Conservation (phyloP, 2,888 invertebrate species). For the Drosophila multiciliata region DNA sequence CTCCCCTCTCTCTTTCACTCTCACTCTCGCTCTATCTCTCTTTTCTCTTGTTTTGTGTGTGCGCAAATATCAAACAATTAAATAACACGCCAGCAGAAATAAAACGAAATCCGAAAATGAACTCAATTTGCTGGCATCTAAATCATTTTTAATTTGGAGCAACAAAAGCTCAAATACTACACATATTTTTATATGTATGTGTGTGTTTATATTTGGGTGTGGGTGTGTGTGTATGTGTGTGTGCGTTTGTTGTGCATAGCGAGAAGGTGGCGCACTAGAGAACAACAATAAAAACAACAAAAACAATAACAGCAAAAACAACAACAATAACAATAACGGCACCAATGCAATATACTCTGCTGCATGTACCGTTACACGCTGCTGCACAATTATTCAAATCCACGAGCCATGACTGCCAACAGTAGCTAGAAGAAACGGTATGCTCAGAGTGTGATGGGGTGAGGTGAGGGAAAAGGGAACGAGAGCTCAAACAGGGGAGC, state of each 20-base stretch:
- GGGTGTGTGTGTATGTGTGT: slow-evolving; percentile 7
- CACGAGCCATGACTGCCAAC: slow-evolving; percentile 69
- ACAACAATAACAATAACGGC: slow-evolving; percentile 8
- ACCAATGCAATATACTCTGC: slow-evolving; percentile 62
- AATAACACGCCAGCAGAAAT: slow-evolving; percentile 62
- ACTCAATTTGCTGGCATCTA: slow-evolving; percentile 78
- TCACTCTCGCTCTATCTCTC: slow-evolving; percentile 5
- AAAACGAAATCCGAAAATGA: slow-evolving; percentile 61
- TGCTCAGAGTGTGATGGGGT: not conserved
- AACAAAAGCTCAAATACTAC: slow-evolving; percentile 46
- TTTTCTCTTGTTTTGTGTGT: slow-evolving; percentile 23
- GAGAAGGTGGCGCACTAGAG: slow-evolving; percentile 16
- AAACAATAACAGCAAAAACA: slow-evolving; percentile 7
- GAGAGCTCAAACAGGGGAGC: not conserved
- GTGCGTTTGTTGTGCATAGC: slow-evolving; percentile 16
- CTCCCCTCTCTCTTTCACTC: not conserved
- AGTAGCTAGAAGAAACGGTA: slow-evolving; percentile 10
- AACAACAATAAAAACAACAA: slow-evolving; percentile 1
- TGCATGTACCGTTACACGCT: slow-evolving; percentile 67
- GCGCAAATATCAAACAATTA: slow-evolving; percentile 72
- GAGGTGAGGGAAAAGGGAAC: not conserved
- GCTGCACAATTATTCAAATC: slow-evolving; percentile 80
- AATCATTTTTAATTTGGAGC: slow-evolving; percentile 80
- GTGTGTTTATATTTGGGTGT: slow-evolving; percentile 3
- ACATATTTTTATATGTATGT: not conserved